phyloP scores from a whole-genome alignment of 2,888 invertebrate species.

The Hirudinaria manillensis region DNA sequence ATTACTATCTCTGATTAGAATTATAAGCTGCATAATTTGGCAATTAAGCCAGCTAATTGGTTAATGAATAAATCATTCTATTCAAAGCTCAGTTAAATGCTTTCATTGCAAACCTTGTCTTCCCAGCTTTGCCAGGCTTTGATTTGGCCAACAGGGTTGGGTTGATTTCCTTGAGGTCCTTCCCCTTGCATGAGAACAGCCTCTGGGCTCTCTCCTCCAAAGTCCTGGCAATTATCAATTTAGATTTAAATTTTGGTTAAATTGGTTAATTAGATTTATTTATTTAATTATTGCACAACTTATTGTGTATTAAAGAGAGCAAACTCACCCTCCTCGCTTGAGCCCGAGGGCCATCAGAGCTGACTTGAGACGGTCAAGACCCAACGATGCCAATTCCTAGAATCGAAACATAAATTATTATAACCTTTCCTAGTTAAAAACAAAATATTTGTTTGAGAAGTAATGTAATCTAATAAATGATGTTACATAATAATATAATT shows the following conservation, averaged over 20 bases:
- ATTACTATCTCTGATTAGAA: no score
- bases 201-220: slow-evolving; percentile 93
- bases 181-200: slow-evolving; percentile 84
- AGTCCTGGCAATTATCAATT: slow-evolving; percentile 59
- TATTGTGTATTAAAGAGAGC: not conserved
- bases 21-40: no score
- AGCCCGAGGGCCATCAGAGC: slow-evolving; percentile 90
- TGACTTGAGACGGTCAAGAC: slow-evolving; percentile 91
- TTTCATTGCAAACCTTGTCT: slow-evolving; percentile 42
- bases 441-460: no score
- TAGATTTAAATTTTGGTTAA: not conserved
- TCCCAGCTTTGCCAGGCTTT: slow-evolving; percentile 65
- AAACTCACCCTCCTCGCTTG: slow-evolving; percentile 82
- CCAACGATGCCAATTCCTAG: slow-evolving; percentile 84
- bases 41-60: no score
- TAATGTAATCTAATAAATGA: no score
- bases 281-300: slow-evolving; percentile 3
- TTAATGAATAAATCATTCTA: no score
- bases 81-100: not conserved
- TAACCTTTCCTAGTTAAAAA: no score
- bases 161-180: slow-evolving; percentile 75
- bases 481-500: no score
- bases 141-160: slow-evolving; percentile 84
- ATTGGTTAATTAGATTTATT: no score
- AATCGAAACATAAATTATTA: slow-evolving; percentile 1